Evolutionary conservation across 2,797 vertebrate species (phyloP).

Genomic region (Agapornis canus): DNA sequence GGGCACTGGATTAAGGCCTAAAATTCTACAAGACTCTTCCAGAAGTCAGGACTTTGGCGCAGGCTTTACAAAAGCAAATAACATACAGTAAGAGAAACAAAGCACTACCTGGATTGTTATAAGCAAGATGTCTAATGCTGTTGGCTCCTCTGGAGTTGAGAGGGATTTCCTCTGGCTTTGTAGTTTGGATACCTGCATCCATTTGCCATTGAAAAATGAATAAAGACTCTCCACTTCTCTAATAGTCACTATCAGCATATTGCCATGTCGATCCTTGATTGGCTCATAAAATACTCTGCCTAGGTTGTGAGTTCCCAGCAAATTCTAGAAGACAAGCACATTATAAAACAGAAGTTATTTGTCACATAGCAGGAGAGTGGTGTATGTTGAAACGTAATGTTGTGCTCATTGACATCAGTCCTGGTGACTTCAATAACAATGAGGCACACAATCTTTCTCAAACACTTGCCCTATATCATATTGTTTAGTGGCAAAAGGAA

Average conservation of each 20-base stretch:
- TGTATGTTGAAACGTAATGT: not conserved
- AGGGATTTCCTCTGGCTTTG: slow-evolving; percentile 98
- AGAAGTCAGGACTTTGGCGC: slow-evolving; percentile 38
- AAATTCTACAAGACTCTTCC: slow-evolving; percentile 30
- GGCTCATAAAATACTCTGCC: slow-evolving; percentile 95
- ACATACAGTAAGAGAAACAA: slow-evolving; percentile 35
- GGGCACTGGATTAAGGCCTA: slow-evolving; percentile 51
- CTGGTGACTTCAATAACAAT: not conserved
- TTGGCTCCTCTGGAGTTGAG: slow-evolving; percentile 95
- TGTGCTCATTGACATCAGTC: not conserved
- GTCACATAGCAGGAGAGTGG: not conserved
- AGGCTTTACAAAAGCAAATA: slow-evolving; percentile 42
- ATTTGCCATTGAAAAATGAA: slow-evolving; percentile 91
- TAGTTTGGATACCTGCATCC: slow-evolving; percentile 94
- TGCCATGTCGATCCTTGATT: slow-evolving; percentile 96
- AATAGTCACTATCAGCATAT: slow-evolving; percentile 91
- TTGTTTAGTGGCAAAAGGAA: not conserved
- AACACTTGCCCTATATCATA: not conserved
- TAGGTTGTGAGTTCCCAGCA: slow-evolving; percentile 94
- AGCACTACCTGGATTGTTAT: slow-evolving; percentile 93
- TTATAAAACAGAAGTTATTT: slow-evolving; percentile 6
- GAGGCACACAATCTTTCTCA: not conserved
- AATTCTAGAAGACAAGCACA: slow-evolving; percentile 83
- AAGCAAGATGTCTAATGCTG: slow-evolving; percentile 93
- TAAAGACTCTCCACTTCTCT: slow-evolving; percentile 90